Evolutionary conservation across 2,113 vertebrate species (phyloP), one percentile per base, ranked within the genome.

Genomic region (Rhynchopsitta pachyrhyncha): DNA sequence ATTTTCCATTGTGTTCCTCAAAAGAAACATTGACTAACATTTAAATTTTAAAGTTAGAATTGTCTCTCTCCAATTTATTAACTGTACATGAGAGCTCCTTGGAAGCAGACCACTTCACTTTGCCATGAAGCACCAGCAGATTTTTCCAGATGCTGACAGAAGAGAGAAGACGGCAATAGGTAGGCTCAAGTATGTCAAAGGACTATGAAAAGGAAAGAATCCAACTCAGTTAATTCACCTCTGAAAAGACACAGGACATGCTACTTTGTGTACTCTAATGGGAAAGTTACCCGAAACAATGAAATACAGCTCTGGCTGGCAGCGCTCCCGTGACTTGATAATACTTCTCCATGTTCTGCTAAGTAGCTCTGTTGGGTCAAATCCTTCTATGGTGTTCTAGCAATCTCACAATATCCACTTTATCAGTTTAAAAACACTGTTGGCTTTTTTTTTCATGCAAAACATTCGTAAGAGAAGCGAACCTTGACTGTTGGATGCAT

Each of bases 1-100:
- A 81, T 14, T 69, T 92, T 80, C 62, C 53, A 92, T 22, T 92
- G 92, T 86, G n/a, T 52, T 92, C n/a, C 68, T 77, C 76, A 88
- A 64, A 94, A 93, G 29, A 93, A 90, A 90, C 41, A 73, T 0
- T 49, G 53, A 31, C 31, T 86, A 94, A 62, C 22, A 57, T 70
- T 88, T 80, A 60, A 50, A 88, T 76, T 92, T 85, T 23, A 92
- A 92, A 62, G 73, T 57, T 35, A 66, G 44, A 73, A 66, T 63
- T 88, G 50, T 82, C 27, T 91, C 17, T 83, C n/a, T 69, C 9
- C 28, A 64, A 5, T 80, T 68, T 63, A 24, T 74, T 67, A 42
- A 49, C 49, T 75, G 55, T 74, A 74, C 27, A 67, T 35, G 71
- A 92, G 64, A 88, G 52, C 10, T 88, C 53, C 47, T 93, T 69